Conservation (phyloP, 2,797 vertebrate species). For the Centroberyx gerrardi region DNA sequence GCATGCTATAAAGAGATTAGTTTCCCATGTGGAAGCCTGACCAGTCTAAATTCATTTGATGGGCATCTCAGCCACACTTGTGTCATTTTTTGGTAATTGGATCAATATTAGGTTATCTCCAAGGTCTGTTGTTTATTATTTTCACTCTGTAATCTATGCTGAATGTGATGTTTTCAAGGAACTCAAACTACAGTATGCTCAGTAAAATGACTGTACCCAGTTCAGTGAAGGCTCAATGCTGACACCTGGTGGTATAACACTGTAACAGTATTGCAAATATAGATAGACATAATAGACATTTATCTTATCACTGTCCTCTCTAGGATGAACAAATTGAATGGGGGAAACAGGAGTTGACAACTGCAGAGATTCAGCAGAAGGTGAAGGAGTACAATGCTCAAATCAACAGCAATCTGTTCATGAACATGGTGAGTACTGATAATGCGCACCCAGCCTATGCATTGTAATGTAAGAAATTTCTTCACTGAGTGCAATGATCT, state of each 20-base stretch:
- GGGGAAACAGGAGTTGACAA: slow-evolving; percentile 87
- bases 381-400: slow-evolving; percentile 97
- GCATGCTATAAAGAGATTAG: not conserved
- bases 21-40: not conserved
- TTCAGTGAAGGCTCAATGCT: slow-evolving; percentile 26
- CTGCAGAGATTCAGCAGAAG: slow-evolving; percentile 90
- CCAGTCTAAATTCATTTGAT: too few relatives aligned
- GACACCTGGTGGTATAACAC: slow-evolving; percentile 64
- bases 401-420: slow-evolving; percentile 98
- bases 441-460: not conserved
- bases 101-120: not conserved
- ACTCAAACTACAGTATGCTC: not conserved
- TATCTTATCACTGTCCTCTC: slow-evolving; percentile 20
- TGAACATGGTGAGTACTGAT: slow-evolving; percentile 90
- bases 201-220: not conserved
- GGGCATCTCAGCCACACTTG: not conserved
- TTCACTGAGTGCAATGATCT: not conserved
- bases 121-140: not conserved
- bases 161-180: not conserved
- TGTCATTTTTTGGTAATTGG: not conserved
- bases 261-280: slow-evolving; percentile 15
- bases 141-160: not conserved
- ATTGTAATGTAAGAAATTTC: not conserved
- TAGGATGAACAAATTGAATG: slow-evolving; percentile 92
- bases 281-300: too few relatives aligned